Evolutionary conservation across 53 echinoderm and acorn worm genomes (phyloP).

Genomic region (Mesocentrotus franciscanus): DNA sequence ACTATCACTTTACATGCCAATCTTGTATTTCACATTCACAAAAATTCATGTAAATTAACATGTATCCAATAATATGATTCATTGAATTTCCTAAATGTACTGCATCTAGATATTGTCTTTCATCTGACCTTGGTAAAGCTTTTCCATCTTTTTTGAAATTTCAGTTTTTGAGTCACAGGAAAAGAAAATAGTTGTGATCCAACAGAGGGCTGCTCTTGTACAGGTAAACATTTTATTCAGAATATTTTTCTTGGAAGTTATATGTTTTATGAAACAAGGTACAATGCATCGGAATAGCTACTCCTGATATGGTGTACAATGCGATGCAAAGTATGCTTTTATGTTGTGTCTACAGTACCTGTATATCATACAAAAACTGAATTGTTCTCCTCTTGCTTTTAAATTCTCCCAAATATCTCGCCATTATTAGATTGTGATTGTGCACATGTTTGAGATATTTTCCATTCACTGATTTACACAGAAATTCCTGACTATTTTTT

Average conservation of each 20-base stretch:
- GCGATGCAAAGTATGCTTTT: neutral
- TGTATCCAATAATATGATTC: too few species aligned
- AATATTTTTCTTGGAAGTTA: neutral
- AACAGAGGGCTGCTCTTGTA: slow-evolving; percentile 83
- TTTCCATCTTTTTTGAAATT: neutral
- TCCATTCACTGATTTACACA: neutral
- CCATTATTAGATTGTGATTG: neutral
- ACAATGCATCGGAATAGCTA: neutral
- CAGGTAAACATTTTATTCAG: slow-evolving; percentile 73
- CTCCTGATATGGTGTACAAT: neutral
- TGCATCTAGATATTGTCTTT: neutral
- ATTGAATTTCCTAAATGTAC: neutral
- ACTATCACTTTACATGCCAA: too few species aligned
- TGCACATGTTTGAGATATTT: neutral
- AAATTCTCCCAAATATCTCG: neutral
- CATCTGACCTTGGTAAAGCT: neutral
- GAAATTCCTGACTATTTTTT: neutral
- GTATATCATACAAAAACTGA: neutral
- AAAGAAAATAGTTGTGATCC: slow-evolving; percentile 83
- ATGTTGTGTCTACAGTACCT: neutral
- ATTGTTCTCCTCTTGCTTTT: neutral
- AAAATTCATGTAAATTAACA: too few species aligned
- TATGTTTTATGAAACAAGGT: neutral
- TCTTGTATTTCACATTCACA: too few species aligned
- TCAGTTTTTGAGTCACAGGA: slow-evolving; percentile 89